Conservation (phyloP, 30 jellyfish, hydroid and myxozoan genomes). For the Mastigias papua region DNA sequence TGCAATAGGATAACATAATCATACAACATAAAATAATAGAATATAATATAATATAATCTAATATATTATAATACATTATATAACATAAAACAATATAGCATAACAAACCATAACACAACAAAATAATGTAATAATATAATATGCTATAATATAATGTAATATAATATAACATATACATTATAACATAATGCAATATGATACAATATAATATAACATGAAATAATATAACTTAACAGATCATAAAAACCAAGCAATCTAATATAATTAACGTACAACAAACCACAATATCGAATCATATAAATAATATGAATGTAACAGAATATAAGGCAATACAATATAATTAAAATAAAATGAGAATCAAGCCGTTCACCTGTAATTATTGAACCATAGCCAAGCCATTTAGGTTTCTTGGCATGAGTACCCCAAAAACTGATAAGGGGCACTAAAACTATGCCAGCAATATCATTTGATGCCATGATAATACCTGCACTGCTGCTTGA, state of each 20-base stretch:
- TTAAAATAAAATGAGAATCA: background rate
- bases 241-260: background rate
- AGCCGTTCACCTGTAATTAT: conserved; percentile 63
- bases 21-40: too few species aligned
- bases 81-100: too few species aligned
- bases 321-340: background rate
- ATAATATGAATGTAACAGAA: background rate
- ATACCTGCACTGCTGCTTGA: conserved; percentile 81
- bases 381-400: conserved; percentile 85
- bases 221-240: too few species aligned
- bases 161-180: too few species aligned
- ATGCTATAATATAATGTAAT: too few species aligned
- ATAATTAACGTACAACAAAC: background rate
- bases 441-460: conserved; percentile 84
- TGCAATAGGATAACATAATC: background rate
- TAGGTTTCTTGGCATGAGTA: conserved; percentile 76
- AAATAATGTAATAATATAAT: too few species aligned
- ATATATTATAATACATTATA: too few species aligned
- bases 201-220: too few species aligned
- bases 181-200: background rate
- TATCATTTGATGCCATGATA: conserved; percentile 88
- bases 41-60: too few species aligned
- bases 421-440: conserved; percentile 90
- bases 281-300: background rate
- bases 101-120: background rate